phyloP scores from a whole-genome alignment of 2,113 vertebrate species.

The Carollia perspicillata region DNA sequence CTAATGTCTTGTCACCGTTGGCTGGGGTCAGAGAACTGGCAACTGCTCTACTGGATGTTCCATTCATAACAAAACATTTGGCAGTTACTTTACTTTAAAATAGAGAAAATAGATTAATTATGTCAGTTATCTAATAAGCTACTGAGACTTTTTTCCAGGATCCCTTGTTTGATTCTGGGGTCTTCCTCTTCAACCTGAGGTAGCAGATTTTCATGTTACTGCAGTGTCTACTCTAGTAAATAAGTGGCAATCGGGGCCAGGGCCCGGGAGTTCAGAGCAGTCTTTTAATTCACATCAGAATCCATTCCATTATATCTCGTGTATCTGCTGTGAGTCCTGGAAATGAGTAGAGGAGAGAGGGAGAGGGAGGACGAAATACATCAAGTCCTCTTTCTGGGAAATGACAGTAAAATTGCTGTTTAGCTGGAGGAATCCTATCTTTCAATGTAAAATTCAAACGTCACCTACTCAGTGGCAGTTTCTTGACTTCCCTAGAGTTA shows the following conservation, averaged over 20 bases:
- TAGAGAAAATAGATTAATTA: neutral
- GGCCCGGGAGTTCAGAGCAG: neutral
- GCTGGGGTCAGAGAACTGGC: neutral
- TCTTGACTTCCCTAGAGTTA: neutral
- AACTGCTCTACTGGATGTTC: neutral
- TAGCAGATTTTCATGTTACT: neutral
- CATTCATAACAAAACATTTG: neutral
- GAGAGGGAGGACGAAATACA: neutral
- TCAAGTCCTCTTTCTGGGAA: neutral
- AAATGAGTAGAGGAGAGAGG: neutral
- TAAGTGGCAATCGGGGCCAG: neutral
- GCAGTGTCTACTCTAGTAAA: neutral
- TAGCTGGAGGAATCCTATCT: neutral
- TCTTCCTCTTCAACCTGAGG: neutral
- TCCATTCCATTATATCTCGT: neutral
- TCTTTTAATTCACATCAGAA: neutral
- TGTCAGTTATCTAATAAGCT: neutral
- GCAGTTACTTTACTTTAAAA: neutral
- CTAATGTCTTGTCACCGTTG: neutral
- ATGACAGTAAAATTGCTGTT: neutral
- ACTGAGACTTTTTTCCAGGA: neutral
- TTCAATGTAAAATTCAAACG: neutral
- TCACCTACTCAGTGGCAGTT: neutral
- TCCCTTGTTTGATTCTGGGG: neutral
- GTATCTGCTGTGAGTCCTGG: neutral